phyloP scores from a whole-genome alignment of 2,888 invertebrate species.

The Colletes collaris region DNA sequence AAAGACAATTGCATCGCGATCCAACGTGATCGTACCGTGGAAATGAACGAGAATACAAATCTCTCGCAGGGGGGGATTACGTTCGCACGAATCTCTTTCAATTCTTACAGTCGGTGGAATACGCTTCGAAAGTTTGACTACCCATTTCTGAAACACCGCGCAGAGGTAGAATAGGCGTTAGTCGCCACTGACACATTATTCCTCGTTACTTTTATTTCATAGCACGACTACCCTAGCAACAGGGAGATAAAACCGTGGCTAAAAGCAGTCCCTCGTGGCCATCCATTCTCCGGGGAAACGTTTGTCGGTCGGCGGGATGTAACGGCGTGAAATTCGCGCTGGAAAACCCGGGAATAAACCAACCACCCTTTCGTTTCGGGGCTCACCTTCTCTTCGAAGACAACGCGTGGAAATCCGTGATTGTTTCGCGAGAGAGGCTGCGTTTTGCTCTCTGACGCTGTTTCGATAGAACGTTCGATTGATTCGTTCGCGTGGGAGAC shows the following conservation, averaged over 20 bases:
- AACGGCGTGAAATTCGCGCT: constrained; percentile 12
- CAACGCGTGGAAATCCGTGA: background rate
- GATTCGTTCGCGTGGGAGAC: background rate
- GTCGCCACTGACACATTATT: too few relatives aligned
- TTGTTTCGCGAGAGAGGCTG: constrained; percentile 1
- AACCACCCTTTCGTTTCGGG: background rate
- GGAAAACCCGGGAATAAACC: constrained; percentile 16
- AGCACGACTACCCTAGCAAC: background rate
- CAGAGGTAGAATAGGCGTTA: too few relatives aligned
- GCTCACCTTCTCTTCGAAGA: background rate
- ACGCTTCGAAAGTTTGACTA: too few relatives aligned
- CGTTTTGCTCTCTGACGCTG: background rate
- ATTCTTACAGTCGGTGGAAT: too few relatives aligned
- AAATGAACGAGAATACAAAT: too few relatives aligned
- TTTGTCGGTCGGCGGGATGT: constrained; percentile 7
- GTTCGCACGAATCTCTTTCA: too few relatives aligned
- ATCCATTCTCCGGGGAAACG: constrained; percentile 9
- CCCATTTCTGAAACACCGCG: too few relatives aligned
- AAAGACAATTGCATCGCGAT: too few relatives aligned
- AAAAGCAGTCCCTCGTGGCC: constrained; percentile 23
- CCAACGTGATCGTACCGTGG: too few relatives aligned
- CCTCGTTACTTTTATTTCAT: too few relatives aligned
- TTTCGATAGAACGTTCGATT: background rate
- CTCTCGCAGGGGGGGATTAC: too few relatives aligned
- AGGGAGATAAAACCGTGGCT: constrained; percentile 32